Base-by-base conservation (phyloP, 2,888 invertebrate genomes). In the Ophonus ardosiacus region DNA sequence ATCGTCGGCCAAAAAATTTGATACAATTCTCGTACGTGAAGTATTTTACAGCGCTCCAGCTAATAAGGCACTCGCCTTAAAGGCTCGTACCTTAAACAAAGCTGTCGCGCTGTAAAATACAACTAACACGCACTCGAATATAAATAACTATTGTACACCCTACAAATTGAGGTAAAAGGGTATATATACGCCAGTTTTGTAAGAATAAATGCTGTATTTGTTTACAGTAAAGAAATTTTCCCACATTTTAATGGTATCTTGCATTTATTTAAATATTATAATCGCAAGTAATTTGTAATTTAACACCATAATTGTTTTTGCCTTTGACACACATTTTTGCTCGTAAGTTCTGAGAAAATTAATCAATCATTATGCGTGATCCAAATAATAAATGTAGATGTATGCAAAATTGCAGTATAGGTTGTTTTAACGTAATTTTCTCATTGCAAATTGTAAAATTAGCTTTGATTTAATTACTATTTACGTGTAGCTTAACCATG, bases 371-470 rank as follows among this genome's bases (percentile, higher is more conserved):
- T 68, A 38, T 10, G 68, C 68, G 68, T 68, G 38, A 68, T 38
- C 68, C n/a, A 38, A 68, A 68, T 68, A 68, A 68, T 68, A n/a
- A 68, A 68, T 68, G 63, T 21, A 63, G 31, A 68, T 68, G 7
- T 68, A 68, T 68, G 68, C 43, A 13, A 51, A 51, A 74, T 74
- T 74, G 18, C 13, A 10, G 74, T 74, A 74, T 18, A 74, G 13
- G 40, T 51, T 24, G 74, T 74, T 74, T 74, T 43, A 18, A 43
- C 43, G 74, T 51, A 21, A n/a, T 51, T 43, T 74, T 51, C 18
- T 74, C 56, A 74, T 74, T 74, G 74, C 74, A 79, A 18, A 79
- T 17, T 17, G 18, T n/a, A 31, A 79, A 79, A 79, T 57, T 79
- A 43, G 81, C 40, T 24, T 15, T 15, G 13, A 18, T 13, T 74